Base-by-base conservation (phyloP, 2,888 invertebrate species). In the Celastrina argiolus region DNA sequence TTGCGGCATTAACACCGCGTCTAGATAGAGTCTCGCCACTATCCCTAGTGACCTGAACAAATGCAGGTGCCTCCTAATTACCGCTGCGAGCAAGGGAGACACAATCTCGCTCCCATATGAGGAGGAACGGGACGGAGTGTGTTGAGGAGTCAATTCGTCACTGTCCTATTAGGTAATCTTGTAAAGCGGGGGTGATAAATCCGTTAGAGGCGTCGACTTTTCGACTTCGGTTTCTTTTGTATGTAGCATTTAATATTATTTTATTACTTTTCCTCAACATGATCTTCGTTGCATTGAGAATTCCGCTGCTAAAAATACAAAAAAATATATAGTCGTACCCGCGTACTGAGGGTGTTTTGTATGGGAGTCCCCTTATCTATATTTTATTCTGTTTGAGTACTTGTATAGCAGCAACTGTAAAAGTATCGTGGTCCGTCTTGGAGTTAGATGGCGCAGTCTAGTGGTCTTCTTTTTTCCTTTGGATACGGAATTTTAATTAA, bases 41-140 rank as follows among this genome's bases (percentile, higher is more conserved):
- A 84, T 81, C 83, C 82, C 79, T 75, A 74, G 79, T 82, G 83
- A 84, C 84, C 84, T 82, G 81, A 83, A 85, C 83, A 85, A 87
- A 88, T 89, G 87, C 88, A 88, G 86, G 88, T 87, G 82, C 78
- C 76, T 76, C 78, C 84, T 89, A 88, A 89, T 89, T 89, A 87
- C 82, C 78, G 69, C 73, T 72, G 68, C 59, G 81, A 66, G 71
- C 22, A 77, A 85, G 69, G 61, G 79, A 75, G 82, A 82, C 39
- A 70, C 69, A 65, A 56, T 73, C 77, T 79, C 58, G 64, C 8
- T 45, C 64, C 63, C 51, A 31, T 8, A 63, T 65, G 59, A 7
- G 78, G 72, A 67, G 76, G 78, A 87, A 69, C 72, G 74, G 72
- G 84, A 87, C 41, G 70, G 69, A 68, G 66, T 72, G 73, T 70